A percentile compares a stretch with the other conserved stretches of the same genome.
Conservation (phyloP, 2,888 invertebrate species). For the Cephonodes hylas region DNA sequence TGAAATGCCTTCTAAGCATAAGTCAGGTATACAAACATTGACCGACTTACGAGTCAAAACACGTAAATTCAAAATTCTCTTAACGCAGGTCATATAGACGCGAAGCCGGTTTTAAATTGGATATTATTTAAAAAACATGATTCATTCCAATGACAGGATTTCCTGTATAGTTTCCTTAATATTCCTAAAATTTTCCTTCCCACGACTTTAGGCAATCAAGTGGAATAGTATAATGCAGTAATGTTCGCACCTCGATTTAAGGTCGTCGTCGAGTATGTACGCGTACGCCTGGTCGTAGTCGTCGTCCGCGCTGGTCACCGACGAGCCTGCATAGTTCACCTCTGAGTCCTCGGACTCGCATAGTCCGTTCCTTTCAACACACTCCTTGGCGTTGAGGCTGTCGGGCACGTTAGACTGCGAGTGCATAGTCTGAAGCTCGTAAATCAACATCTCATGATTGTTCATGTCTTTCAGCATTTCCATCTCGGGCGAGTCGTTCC, state of each 20-base stretch:
- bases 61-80: too few relatives aligned
- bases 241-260: constrained; percentile 70
- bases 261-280: constrained; percentile 72
- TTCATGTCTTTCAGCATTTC: constrained; percentile 74
- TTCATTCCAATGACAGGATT: background rate
- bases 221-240: background rate
- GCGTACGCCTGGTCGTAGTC: constrained; percentile 68
- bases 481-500: constrained; percentile 53
- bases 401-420: constrained; percentile 69
- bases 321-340: constrained; percentile 65
- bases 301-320: constrained; percentile 52
- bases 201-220: background rate
- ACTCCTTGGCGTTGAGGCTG: constrained; percentile 41
- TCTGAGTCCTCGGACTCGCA: constrained; percentile 72
- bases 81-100: background rate
- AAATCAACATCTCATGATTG: constrained; percentile 86
- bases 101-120: background rate
- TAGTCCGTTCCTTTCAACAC: constrained; percentile 49
- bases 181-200: background rate
- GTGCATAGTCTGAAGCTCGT: constrained; percentile 85
- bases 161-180: background rate
- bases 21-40: too few relatives aligned
- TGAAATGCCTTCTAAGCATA: too few relatives aligned
- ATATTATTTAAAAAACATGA: background rate
- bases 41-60: too few relatives aligned